phyloP scores from a whole-genome alignment of 2,113 vertebrate species.

The Amphiprion percula region DNA sequence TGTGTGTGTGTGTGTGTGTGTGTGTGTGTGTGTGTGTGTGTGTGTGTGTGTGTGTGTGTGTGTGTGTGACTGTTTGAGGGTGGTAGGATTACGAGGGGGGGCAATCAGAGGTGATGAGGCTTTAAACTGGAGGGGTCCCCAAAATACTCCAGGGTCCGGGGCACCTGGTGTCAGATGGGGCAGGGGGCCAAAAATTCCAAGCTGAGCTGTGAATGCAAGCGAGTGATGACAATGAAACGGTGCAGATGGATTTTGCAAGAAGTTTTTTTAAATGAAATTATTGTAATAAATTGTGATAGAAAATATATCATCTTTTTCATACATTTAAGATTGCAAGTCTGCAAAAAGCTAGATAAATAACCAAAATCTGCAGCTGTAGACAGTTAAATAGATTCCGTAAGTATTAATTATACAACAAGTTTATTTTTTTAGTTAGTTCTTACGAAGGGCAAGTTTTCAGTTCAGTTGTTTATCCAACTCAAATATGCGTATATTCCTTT shows the following conservation, averaged over 20 bases:
- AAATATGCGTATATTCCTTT: background rate
- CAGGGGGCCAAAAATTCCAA: slow-evolving; percentile 54
- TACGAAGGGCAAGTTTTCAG: background rate
- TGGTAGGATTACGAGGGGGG: slow-evolving; percentile 51
- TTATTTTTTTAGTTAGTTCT: background rate
- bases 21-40: slow-evolving; percentile 19
- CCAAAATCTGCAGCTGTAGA: background rate
- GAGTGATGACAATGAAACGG: slow-evolving; percentile 63
- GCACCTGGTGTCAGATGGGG: slow-evolving; percentile 70
- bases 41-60: slow-evolving; percentile 17
- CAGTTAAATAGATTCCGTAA: background rate
- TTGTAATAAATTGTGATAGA: background rate
- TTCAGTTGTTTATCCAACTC: background rate
- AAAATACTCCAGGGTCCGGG: slow-evolving; percentile 46
- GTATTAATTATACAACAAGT: background rate
- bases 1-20: slow-evolving; percentile 15
- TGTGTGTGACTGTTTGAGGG: slow-evolving; percentile 11
- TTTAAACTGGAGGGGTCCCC: slow-evolving; percentile 62
- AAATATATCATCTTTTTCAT: background rate
- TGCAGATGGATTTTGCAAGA: slow-evolving; percentile 47
- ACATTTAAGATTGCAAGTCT: background rate
- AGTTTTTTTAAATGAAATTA: background rate
- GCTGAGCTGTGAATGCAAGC: slow-evolving; percentile 41
- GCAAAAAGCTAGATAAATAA: background rate
- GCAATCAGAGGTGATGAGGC: slow-evolving; percentile 73